Base-by-base conservation (phyloP, 2,888 invertebrate genomes). In the Deilephila elpenor region DNA sequence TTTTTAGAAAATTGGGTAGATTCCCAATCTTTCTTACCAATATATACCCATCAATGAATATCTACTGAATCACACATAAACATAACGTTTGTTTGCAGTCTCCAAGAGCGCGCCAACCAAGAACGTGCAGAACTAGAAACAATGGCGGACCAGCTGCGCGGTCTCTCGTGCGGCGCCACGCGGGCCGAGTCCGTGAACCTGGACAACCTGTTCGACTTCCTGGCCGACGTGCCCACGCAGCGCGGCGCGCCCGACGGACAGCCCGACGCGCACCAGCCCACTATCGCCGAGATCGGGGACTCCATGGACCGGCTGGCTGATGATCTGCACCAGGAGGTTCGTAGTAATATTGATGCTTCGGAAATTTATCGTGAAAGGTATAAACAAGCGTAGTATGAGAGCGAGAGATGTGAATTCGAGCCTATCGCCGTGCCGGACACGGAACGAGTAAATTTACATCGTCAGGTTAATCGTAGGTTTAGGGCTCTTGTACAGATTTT, bases 161-260 rank as follows among this genome's bases (percentile, higher is more conserved):
- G 91, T 0, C 82, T 93, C 0, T 88, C 88, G 32, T 90, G 88
- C 72, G 86, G 88, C 29, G 83, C 89, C 75, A 88, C 90, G 14
- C 88, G 95, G n/a, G 91, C 96, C 11, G 97, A 97, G 84, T 97
- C 97, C 0, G 97, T 98, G 0, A 98, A 98, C 88, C 92, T 98
- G 83, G 98, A 98, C 90, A 98, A 98, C 89, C 93, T 98, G 82
- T 98, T 98, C 92, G 98, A 98, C 74, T 98, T 98, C 92, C 94
- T 98, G 32, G 97, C 98, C 0, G 98, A 98, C 82, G 97, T 97
- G 59, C 95, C 93, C 53, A 87, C 91, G 6, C 91, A 91, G 74
- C 83, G 93, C 0, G 93, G 93, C n/a, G 94, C 95, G 29, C 93
- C 94, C 0, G 95, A 95, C 74, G 93, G 94, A 19, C 93, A 92